Evolutionary conservation across 2,797 vertebrate genomes (phyloP), one percentile per base, ranked within the genome.

Genomic region (Acanthopagrus latus): DNA sequence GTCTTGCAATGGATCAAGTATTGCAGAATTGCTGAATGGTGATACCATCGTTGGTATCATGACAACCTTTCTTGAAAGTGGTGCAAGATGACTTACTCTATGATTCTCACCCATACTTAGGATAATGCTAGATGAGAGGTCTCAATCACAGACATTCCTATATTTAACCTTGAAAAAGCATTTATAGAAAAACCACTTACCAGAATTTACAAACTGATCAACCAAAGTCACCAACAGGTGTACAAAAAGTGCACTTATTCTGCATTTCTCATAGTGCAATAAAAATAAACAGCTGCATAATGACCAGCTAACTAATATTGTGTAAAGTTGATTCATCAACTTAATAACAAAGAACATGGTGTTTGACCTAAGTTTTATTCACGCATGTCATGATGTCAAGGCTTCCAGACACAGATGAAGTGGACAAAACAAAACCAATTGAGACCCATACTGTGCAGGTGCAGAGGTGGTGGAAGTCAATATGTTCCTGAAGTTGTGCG

Each of bases 401-500:
- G 7, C 33, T 38, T 20, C 23, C 4, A 63, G 52, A 52, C 6
- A 25, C 7, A 46, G 23, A 64, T n/a, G 25, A 59, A 57, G 18
- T 5, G 4, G 27, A 52, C 18, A 20, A 43, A 58, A 66, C 20
- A 43, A 25, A 62, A 56, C 76, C 64, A 46, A 1, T 46, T 16
- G 25, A 72, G 59, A 60, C 11, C 48, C 21, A 21, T 27, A 47
- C 27, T 38, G 55, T 75, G 74, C 85, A 76, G 74, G 63, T 88
- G 80, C 68, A 81, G 66, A 76, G 46, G 51, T 54, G 66, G 43
- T 60, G 60, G 17, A 70, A 48, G 43, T 69, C 14, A 7, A 66
- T 56, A 20, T 46, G 47, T 17, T 56, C 51, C 58, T 50, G n/a
- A 86, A 78, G 73, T 74, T 79, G 63, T 70, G 68, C 51, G 69